Base-by-base conservation (phyloP, 2,113 vertebrate genomes). In the Limanda limanda region DNA sequence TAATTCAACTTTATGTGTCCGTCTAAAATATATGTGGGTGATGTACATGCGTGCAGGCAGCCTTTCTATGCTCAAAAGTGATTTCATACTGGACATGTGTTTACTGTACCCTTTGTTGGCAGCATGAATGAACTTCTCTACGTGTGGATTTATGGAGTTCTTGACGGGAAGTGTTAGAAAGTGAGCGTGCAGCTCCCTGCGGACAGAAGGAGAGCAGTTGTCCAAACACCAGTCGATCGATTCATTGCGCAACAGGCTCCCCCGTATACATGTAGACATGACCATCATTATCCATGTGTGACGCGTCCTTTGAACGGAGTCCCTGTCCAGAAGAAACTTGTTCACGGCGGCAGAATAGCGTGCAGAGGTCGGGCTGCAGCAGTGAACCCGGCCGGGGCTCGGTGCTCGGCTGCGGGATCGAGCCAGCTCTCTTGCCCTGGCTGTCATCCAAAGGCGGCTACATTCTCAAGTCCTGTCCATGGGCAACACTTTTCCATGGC, bases 211-310 rank as follows among this genome's bases (percentile, higher is more conserved):
- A 65, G 27, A 84, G 60, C 84, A 85, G 86, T 91, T 86, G 88
- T 87, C 84, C 81, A 88, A 92, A 91, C 87, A 90, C 64, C 21
- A 71, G 56, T 11, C 62, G 59, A 77, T 88, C 83, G 80, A 85
- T 88, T 81, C 77, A 75, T 87, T 70, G 65, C 59, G 73, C 85
- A 88, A 89, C 81, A 79, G 78, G 73, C 74, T 63, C 45, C 57
- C 57, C 21, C 59, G 52, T 52, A 25, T 37, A 59, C 37, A 64
- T 48, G 65, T 24, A 35, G 61, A 73, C 56, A 31, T 71, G 42
- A 78, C 78, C 86, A 82, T 82, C 79, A 84, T 67, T 21, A 81
- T 67, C 71, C 81, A 48, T 25, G 61, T 45, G 68, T 60, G 71
- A 55, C 56, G 63, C 68, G 3, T 70, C 71, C 65, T 67, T 56